These are phyloP conservation scores for Ascidia mentula DNA, from an alignment of 23 tunicate species.

Conservation along the genomic window DNA sequence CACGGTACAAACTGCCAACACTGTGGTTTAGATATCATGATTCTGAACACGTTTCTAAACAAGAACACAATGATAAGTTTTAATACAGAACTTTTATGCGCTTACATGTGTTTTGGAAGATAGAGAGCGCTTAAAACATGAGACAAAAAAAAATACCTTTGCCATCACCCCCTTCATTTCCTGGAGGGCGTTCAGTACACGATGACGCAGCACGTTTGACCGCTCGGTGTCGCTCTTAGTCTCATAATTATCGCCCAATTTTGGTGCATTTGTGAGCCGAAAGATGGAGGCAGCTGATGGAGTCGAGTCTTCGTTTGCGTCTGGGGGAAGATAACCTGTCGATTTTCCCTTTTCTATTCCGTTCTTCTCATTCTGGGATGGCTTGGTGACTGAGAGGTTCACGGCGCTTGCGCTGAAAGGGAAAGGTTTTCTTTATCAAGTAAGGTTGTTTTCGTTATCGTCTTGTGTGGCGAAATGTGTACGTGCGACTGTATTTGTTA, in stretches of 20 bases:
- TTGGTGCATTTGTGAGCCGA: background rate
- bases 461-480: background rate
- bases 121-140: too few relatives aligned
- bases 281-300: background rate
- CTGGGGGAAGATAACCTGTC: background rate
- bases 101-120: too few relatives aligned
- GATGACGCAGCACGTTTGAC: conserved; percentile 16
- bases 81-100: too few relatives aligned
- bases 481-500: too few relatives aligned
- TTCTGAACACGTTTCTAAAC: too few relatives aligned
- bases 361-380: background rate
- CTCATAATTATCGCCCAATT: background rate
- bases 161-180: conserved; percentile 13
- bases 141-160: too few relatives aligned
- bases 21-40: too few relatives aligned
- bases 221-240: conserved; percentile 5
- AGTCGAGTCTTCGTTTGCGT: background rate
- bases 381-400: background rate
- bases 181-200: background rate
- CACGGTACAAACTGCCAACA: too few relatives aligned
- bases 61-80: too few relatives aligned
- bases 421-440: background rate
- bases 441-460: background rate
- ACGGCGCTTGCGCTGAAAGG: background rate
- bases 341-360: background rate